These are phyloP conservation scores for Yoshiicerus persimilis DNA, from an alignment of 1,140 invertebrate species.

Conservation along the genomic window DNA sequence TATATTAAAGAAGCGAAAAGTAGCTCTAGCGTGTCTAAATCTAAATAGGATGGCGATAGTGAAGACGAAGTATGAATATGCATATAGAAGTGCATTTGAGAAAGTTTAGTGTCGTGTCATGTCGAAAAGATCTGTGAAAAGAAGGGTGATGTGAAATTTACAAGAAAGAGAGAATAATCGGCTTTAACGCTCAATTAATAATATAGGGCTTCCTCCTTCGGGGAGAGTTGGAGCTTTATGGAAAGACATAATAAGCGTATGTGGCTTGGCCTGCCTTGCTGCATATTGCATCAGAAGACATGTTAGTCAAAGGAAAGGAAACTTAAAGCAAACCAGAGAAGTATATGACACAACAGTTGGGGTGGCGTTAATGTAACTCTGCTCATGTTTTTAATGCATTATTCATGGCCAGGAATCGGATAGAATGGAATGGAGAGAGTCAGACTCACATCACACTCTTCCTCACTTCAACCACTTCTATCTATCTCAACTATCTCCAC, in stretches of 20 bases:
- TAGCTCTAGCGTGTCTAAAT: too few relatives aligned
- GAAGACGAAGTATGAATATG: neutral
- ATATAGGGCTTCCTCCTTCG: conserved; percentile 25
- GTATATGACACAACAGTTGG: conserved; percentile 29
- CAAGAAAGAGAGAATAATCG: conserved; percentile 26
- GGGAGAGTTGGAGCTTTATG: neutral
- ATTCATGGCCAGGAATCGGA: conserved; percentile 35
- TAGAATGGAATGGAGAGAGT: conserved; percentile 24
- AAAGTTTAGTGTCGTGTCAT: neutral
- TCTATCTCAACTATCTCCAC: neutral
- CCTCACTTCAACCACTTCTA: neutral
- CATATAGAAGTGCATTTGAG: neutral
- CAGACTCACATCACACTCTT: neutral
- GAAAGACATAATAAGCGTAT: conserved; percentile 1
- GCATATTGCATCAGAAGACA: neutral
- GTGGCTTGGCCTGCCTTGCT: neutral
- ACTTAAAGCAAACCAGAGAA: neutral
- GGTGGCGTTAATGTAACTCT: conserved; percentile 34
- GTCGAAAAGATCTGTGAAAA: neutral
- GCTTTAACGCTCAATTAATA: conserved; percentile 43
- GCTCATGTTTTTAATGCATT: conserved; percentile 43
- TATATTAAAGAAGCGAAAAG: too few relatives aligned
- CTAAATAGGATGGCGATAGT: neutral
- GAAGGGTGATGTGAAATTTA: conserved; percentile 32
- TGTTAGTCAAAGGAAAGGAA: neutral